Percentiles rank a stretch among this genome's conserved stretches.
These are phyloP conservation scores for Epirrita christyi DNA, from an alignment of 2,888 invertebrate species.

Conservation along the genomic window DNA sequence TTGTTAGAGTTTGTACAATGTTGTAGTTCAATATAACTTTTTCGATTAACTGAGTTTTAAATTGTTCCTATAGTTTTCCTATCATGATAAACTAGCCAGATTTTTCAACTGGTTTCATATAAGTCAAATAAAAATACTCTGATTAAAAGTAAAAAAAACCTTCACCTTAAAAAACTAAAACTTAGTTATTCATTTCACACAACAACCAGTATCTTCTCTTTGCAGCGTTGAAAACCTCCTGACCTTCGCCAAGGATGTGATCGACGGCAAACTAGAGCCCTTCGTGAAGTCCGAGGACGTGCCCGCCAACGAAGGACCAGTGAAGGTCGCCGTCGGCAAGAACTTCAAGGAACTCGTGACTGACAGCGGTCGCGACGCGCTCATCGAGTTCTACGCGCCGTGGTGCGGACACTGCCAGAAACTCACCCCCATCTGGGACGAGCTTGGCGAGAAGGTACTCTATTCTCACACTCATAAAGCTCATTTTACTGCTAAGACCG, in stretches of 20 bases:
- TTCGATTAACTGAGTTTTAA: too few species aligned
- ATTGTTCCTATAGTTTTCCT: too few species aligned
- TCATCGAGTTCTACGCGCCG: conserved; percentile 99
- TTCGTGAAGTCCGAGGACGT: conserved; percentile 98
- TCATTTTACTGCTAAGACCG: too few species aligned
- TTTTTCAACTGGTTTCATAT: too few species aligned
- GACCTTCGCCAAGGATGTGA: conserved; percentile 92
- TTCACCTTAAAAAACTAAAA: too few species aligned
- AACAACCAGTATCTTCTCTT: not conserved
- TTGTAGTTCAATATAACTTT: too few species aligned
- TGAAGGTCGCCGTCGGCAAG: conserved; percentile 96
- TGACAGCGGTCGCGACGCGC: conserved; percentile 95
- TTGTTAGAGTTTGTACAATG: too few species aligned
- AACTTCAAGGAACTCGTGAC: conserved; percentile 98
- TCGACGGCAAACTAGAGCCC: conserved; percentile 93
- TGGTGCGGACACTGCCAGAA: conserved; percentile 99
- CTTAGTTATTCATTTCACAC: too few species aligned
- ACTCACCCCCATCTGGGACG: conserved; percentile 96
- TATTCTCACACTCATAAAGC: too few species aligned
- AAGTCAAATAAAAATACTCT: too few species aligned
- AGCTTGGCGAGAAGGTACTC: conserved; percentile 92
- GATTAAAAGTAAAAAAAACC: too few species aligned
- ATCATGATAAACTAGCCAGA: too few species aligned
- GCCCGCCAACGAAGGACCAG: conserved; percentile 93
- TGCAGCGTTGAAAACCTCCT: conserved; percentile 92